Base-by-base conservation (phyloP, 1,140 invertebrate species). In the Brachionus rubens region DNA sequence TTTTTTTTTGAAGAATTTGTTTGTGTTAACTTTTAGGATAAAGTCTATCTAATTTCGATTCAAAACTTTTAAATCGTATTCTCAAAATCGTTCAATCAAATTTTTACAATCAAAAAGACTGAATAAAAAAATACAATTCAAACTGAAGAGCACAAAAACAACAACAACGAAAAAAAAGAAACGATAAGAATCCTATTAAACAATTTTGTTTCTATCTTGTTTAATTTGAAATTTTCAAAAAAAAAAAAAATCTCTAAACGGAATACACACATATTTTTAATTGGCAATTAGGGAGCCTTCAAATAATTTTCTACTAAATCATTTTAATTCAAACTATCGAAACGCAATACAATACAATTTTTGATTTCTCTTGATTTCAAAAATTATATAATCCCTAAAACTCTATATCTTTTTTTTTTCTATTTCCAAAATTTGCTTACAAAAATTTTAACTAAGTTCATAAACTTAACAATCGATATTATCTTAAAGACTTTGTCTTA, bases 231-330 rank as follows among this genome's bases (percentile, higher is more conserved):
- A n/a, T n/a, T n/a, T n/a, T n/a, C n/a, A n/a, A n/a, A n/a, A n/a
- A n/a, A n/a, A n/a, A n/a, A n/a, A n/a, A n/a, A 59, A 59, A 9
- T 59, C 30, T 19, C 19, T 16, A 59, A 33, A 59, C 54, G 54
- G 54, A 59, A 59, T 59, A 59, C 3, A 33, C 28, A 36, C 30
- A 59, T 59, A 59, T 59, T 59, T 33, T 59, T 36, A 59, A 59
- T 59, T 59, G 36, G 28, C 54, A 59, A 59, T 59, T 59, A 59
- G 54, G 30, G 54, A 59, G 54, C 54, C 54, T 59, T 59, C 54
- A 59, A 59, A 59, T 59, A 16, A 33, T 33, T 59, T 59, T 28
- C 54, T 59, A 14, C 36, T 59, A 33, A 59, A 59, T 59, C 54
- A 59, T 59, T 16, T 59, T 36, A 36, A 19, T n/a, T n/a, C 12